Base-by-base conservation (phyloP, 2,888 invertebrate genomes). In the Sicus ferrugineus region DNA sequence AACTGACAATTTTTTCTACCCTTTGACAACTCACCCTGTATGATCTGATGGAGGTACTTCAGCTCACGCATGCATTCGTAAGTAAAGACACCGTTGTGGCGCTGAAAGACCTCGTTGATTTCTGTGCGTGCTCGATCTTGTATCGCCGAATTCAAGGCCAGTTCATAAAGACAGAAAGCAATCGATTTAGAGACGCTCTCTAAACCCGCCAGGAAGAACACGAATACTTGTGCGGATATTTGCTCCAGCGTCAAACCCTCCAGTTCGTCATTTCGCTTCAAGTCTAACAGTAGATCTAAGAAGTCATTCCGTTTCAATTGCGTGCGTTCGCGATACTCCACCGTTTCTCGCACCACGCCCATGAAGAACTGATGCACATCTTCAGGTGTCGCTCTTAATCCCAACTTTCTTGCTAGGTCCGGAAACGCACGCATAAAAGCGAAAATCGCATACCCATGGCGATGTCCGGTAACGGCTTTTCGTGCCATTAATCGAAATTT, bases 161-260 rank as follows among this genome's bases (percentile, higher is more conserved):
- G 70, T 23, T 81, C 76, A 42, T 80, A 80, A 3, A 83, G 52
- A 0, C 79, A 77, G 74, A 87, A 88, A 23, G 85, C 84, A 77
- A 88, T 83, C 0, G 86, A 85, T 3, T 86, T 84, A 0, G 86
- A 84, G 21, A 88, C 87, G 0, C 88, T 88, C 78, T 89, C 89
- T 58, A 86, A 88, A 2, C 89, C 89, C n/a, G 88, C 89, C 26
- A 84, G 72, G 68, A 88, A 87, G 75, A 90, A 89, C 2, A 88
- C 81, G 42, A 88, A 85, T 9, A 88, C 87, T 72, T 90, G 89
- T 0, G 89, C 86, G 0, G 87, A 84, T 1, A 89, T 78, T 64
- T 89, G 77, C 9, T 87, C 83, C n/a, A 88, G 80, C 3, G 85
- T 82, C 2, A 88, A 77, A 0, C 79, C 79, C 0, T 76, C 78